Conservation (phyloP, 1,140 invertebrate genomes). For the Bombus confusus region DNA sequence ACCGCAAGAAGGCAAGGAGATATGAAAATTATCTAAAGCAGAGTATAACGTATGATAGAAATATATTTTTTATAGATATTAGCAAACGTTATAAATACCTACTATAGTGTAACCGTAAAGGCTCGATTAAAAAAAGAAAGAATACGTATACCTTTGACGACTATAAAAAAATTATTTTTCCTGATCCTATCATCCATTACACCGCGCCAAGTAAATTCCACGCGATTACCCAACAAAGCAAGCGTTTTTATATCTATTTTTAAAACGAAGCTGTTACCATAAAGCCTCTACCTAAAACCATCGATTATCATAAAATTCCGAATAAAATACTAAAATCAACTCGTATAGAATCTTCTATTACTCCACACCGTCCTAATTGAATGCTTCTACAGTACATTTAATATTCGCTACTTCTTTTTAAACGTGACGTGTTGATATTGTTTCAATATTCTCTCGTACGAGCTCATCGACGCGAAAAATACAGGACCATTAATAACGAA, state of each 20-base stretch:
- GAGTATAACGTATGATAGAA: neutral
- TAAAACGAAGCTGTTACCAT: neutral
- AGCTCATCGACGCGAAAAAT: neutral
- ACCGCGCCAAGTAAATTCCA: neutral
- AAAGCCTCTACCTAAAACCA: neutral
- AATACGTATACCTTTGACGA: neutral
- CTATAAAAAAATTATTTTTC: neutral
- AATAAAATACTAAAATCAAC: too few relatives aligned
- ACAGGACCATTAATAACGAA: neutral
- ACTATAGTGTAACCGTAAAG: neutral
- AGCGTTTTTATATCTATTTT: slow-evolving; percentile 1
- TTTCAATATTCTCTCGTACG: neutral
- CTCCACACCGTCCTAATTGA: neutral
- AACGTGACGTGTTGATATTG: neutral
- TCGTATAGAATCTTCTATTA: neutral
- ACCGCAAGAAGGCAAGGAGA: too few relatives aligned
- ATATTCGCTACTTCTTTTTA: neutral
- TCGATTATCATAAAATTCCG: neutral
- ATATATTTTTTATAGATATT: neutral
- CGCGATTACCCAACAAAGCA: neutral
- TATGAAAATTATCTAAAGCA: neutral
- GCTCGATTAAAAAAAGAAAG: neutral
- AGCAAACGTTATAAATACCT: neutral
- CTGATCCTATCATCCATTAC: neutral
- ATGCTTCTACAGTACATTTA: too few relatives aligned